Conservation (phyloP, 1,140 invertebrate species). For the Pogonus chalceus region DNA sequence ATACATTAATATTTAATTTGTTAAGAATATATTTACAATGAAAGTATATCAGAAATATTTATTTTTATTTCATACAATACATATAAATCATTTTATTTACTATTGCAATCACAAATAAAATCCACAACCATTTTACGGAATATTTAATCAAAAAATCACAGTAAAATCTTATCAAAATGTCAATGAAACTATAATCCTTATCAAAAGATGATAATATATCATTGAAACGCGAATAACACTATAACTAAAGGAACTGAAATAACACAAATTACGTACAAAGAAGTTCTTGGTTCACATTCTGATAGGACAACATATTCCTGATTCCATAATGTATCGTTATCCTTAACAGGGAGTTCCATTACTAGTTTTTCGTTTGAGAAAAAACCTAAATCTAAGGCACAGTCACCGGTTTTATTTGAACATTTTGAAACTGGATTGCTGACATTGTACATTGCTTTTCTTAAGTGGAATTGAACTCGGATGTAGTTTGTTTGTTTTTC, state of each 20-base stretch:
- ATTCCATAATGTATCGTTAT: constrained; percentile 49
- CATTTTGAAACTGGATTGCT: constrained; percentile 46
- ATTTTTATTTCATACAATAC: too few relatives aligned
- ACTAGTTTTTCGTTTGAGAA: constrained; percentile 57
- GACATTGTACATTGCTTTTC: constrained; percentile 59
- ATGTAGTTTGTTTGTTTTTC: constrained; percentile 61
- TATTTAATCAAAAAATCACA: too few relatives aligned
- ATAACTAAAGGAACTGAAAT: constrained; percentile 59
- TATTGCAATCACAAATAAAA: too few relatives aligned
- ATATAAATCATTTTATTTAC: too few relatives aligned
- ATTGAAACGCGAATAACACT: constrained; percentile 62
- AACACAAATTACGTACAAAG: constrained; percentile 57
- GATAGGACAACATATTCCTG: constrained; percentile 62
- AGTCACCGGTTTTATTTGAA: constrained; percentile 49
- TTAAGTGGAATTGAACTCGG: constrained; percentile 52
- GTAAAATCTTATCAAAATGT: too few relatives aligned
- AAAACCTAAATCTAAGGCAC: constrained; percentile 53
- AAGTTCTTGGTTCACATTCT: constrained; percentile 60
- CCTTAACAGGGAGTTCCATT: constrained; percentile 47
- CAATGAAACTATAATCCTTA: too few relatives aligned
- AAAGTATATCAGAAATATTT: too few relatives aligned
- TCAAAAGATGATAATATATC: too few relatives aligned
- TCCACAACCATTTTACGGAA: too few relatives aligned
- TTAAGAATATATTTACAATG: too few relatives aligned
- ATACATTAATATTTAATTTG: too few relatives aligned